These are phyloP conservation scores for Mimas tiliae DNA, from an alignment of 2,888 invertebrate species.

Conservation along the genomic window DNA sequence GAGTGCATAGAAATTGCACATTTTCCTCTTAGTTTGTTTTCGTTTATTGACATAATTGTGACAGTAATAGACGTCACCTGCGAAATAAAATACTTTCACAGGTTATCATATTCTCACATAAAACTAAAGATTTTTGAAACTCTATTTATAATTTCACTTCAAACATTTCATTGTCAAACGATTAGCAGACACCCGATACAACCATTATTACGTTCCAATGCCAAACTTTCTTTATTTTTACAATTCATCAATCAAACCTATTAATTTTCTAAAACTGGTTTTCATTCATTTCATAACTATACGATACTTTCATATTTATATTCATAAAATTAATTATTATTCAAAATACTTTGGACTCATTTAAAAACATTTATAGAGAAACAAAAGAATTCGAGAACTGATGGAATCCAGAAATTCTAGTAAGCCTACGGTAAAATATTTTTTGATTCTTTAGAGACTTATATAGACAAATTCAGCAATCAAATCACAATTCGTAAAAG, in stretches of 20 bases:
- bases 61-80: background rate
- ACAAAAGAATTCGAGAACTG: background rate
- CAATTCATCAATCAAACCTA: conserved; percentile 28
- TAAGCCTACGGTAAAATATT: background rate
- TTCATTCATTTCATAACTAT: conserved; percentile 26
- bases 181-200: conserved; percentile 4
- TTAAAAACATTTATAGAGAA: background rate
- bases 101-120: no score
- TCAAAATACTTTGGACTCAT: background rate
- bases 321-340: conserved; percentile 22
- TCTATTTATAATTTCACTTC: conserved; percentile 8
- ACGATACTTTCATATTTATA: conserved; percentile 28
- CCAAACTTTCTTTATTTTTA: conserved; percentile 26
- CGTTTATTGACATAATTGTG: background rate
- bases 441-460: background rate
- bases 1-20: no score
- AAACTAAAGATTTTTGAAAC: conserved; percentile 2
- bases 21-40: no score
- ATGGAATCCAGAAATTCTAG: background rate
- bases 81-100: background rate
- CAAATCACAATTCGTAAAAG: background rate
- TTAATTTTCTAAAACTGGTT: conserved; percentile 28
- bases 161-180: conserved; percentile 18
- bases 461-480: background rate
- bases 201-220: conserved; percentile 19